These are phyloP conservation scores for Panthera leo DNA, from an alignment of 2,113 vertebrate genomes.

Conservation along the genomic window DNA sequence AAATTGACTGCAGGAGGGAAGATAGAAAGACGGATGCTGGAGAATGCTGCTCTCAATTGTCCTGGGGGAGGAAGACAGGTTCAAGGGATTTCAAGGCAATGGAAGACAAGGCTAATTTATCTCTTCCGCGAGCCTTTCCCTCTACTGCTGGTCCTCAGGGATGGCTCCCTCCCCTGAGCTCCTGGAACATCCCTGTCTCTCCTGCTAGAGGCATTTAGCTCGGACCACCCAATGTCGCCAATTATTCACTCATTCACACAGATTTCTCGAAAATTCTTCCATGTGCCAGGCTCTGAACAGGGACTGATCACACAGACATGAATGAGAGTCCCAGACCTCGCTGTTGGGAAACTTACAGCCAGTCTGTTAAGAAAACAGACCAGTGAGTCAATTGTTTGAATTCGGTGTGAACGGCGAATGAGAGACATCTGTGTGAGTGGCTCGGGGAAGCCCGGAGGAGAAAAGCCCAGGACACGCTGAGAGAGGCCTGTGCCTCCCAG, in stretches of 20 bases:
- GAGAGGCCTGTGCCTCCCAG: neutral
- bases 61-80: neutral
- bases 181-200: neutral
- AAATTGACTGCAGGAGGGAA: neutral
- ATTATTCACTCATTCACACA: neutral
- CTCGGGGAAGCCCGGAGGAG: neutral
- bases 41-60: neutral
- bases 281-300: neutral
- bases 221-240: neutral
- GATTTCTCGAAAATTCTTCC: neutral
- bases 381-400: neutral
- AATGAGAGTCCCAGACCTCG: neutral
- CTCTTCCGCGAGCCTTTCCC: neutral
- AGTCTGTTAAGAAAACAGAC: neutral
- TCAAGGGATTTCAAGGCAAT: neutral
- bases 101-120: neutral
- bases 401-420: neutral
- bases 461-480: neutral
- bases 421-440: neutral
- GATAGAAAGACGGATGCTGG: neutral
- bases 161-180: neutral
- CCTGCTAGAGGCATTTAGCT: neutral
- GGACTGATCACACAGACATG: neutral
- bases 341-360: neutral
- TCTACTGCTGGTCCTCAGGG: neutral